Conservation (phyloP, 2,113 vertebrate species). For the Dasyornis broadbenti region DNA sequence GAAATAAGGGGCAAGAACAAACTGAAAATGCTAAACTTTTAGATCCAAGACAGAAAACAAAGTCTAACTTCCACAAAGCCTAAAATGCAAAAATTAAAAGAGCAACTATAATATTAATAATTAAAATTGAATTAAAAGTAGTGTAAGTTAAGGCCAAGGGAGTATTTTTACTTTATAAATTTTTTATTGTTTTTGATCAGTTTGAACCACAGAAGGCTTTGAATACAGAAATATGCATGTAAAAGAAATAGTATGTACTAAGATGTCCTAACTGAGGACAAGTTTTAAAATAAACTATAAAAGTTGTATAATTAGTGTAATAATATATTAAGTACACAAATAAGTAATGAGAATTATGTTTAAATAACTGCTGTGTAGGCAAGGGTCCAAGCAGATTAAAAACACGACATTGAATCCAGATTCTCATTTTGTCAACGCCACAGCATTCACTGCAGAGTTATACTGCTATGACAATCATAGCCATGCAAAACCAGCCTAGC, state of each 20-base stretch:
- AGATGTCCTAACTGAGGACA: background rate
- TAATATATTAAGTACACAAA: conserved; percentile 17
- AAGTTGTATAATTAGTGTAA: conserved; percentile 19
- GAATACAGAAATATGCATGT: conserved; percentile 46
- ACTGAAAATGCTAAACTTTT: background rate
- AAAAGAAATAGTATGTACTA: conserved; percentile 4
- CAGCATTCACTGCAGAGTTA: background rate
- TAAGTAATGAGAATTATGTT: conserved; percentile 16
- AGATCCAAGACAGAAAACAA: background rate
- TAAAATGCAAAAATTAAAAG: conserved; percentile 6
- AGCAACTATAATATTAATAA: conserved; percentile 56
- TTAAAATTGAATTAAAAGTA: conserved; percentile 65
- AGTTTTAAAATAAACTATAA: background rate
- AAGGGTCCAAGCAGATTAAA: background rate
- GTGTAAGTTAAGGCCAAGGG: conserved; percentile 28
- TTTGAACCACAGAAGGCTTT: background rate
- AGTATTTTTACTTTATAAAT: conserved; percentile 58
- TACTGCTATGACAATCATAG: background rate
- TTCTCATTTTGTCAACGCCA: background rate
- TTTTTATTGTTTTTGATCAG: conserved; percentile 58
- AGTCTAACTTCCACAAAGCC: background rate
- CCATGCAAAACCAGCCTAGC: background rate
- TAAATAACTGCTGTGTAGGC: conserved; percentile 21
- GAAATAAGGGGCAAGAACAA: background rate
- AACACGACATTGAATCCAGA: background rate